Conservation (phyloP, 2,888 invertebrate genomes). For the Lagria hirta region DNA sequence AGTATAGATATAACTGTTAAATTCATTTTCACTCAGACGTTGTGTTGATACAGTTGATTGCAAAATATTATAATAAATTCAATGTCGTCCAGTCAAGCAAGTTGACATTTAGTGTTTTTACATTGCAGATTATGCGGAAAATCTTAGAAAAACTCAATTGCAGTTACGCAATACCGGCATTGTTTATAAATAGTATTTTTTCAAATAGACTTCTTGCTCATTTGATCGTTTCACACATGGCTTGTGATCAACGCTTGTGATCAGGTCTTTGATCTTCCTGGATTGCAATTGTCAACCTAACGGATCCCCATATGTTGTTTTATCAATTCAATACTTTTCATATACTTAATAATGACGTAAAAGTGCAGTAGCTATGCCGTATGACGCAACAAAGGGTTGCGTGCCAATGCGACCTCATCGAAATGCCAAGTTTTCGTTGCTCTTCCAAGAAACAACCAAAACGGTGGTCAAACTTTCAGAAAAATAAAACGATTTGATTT, state of each 20-base stretch:
- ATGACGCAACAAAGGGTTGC: too few relatives aligned
- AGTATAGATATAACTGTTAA: slow-evolving; percentile 24
- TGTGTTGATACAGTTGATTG: slow-evolving; percentile 4
- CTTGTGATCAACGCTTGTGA: slow-evolving; percentile 30
- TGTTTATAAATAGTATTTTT: too few relatives aligned
- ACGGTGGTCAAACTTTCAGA: too few relatives aligned
- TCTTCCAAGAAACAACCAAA: too few relatives aligned
- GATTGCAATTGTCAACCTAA: slow-evolving; percentile 14
- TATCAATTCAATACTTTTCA: too few relatives aligned
- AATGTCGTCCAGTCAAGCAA: slow-evolving; percentile 20
- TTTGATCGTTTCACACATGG: slow-evolving; percentile 33
- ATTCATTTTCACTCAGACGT: slow-evolving; percentile 20
- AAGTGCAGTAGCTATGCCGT: too few relatives aligned
- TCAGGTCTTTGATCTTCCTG: slow-evolving; percentile 34
- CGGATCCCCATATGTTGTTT: slow-evolving; percentile 16
- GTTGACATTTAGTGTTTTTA: too few relatives aligned
- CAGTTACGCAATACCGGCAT: slow-evolving; percentile 16
- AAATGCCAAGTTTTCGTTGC: too few relatives aligned
- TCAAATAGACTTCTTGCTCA: not conserved
- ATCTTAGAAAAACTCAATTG: slow-evolving; percentile 13
- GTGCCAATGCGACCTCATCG: too few relatives aligned
- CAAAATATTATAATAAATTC: slow-evolving; percentile 21
- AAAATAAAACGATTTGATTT: too few relatives aligned
- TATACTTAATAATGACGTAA: too few relatives aligned
- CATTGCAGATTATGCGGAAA: too few relatives aligned